These are phyloP conservation scores for Liopterus haemorrhoidalis DNA, from an alignment of 2,888 invertebrate genomes.

Conservation along the genomic window DNA sequence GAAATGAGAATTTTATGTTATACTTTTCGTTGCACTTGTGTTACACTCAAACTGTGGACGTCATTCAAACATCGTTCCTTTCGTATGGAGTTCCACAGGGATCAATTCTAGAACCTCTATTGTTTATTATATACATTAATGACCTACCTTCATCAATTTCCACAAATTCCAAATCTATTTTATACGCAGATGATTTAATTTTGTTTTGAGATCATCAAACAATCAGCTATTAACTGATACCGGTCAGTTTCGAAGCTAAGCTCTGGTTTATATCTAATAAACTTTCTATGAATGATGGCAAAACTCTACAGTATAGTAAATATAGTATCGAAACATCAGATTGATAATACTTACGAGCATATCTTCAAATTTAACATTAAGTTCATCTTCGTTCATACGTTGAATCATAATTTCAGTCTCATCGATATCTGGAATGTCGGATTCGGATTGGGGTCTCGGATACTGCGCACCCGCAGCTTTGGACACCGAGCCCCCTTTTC, in stretches of 20 bases:
- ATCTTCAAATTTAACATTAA: constrained; percentile 70
- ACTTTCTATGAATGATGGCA: not conserved
- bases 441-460: constrained; percentile 49
- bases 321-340: not conserved
- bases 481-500: constrained; percentile 37
- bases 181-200: not conserved
- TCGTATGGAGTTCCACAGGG: no score
- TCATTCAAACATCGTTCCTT: no score
- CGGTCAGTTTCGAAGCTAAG: not conserved
- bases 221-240: constrained; percentile 1
- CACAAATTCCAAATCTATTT: no score
- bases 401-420: constrained; percentile 58
- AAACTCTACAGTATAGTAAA: constrained; percentile 12
- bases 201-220: not conserved
- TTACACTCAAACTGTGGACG: no score
- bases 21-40: no score
- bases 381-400: constrained; percentile 61
- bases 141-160: no score
- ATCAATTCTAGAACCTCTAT: no score
- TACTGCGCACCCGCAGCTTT: constrained; percentile 42
- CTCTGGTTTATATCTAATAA: no score
- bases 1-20: no score
- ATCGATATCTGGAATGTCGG: constrained; percentile 57
- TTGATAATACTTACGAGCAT: constrained; percentile 59
- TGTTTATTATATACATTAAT: no score